A percentile compares a stretch with the other conserved stretches of the same genome.
These are phyloP conservation scores for Luffia ferchaultella DNA, from an alignment of 2,888 invertebrate genomes.

Conservation along the genomic window DNA sequence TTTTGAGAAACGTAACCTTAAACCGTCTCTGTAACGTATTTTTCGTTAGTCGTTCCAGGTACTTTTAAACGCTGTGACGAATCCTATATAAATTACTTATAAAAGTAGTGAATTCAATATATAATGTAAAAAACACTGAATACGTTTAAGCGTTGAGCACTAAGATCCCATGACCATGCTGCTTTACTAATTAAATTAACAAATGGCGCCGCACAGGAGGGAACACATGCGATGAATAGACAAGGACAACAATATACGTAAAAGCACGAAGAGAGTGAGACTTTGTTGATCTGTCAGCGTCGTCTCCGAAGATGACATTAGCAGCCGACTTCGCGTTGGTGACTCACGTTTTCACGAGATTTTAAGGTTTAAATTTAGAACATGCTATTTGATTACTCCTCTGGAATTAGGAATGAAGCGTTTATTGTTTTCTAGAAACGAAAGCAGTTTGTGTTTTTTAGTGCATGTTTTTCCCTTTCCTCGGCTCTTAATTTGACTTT, in stretches of 20 bases:
- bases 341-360: conserved; percentile 35
- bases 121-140: too few species aligned
- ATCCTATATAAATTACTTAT: too few species aligned
- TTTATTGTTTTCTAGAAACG: background rate
- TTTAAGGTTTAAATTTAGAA: conserved; percentile 14
- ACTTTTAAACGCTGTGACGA: too few species aligned
- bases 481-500: too few species aligned
- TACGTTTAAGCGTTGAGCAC: too few species aligned
- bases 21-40: too few species aligned
- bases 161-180: background rate
- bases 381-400: conserved; percentile 2
- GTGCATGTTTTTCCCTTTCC: too few species aligned
- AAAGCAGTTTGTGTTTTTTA: too few species aligned
- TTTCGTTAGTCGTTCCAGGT: too few species aligned
- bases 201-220: conserved; percentile 39
- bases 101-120: too few species aligned
- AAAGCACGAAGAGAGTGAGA: conserved; percentile 34
- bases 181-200: conserved; percentile 43
- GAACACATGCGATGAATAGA: conserved; percentile 22
- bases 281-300: conserved; percentile 31
- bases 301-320: conserved; percentile 21
- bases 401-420: background rate
- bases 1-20: background rate
- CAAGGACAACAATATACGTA: conserved; percentile 32
- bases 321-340: conserved; percentile 35